phyloP scores from a whole-genome alignment of 2,113 vertebrate species.

The Oryzias woworae region DNA sequence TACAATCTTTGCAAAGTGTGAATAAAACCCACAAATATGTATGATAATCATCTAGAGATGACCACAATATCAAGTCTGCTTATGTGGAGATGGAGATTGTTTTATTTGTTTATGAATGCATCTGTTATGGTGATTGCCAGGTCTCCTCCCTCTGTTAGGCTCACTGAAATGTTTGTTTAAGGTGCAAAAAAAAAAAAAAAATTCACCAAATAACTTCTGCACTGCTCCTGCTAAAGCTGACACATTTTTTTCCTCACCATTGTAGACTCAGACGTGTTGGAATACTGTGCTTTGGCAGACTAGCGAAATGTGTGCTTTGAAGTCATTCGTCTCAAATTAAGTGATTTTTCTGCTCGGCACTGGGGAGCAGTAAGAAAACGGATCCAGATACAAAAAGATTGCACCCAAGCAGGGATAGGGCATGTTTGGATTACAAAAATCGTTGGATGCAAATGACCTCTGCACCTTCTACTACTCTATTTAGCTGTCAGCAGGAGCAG shows the following conservation, averaged over 20 bases:
- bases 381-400: slow-evolving; percentile 35
- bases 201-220: slow-evolving; percentile 61
- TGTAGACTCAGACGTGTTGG: slow-evolving; percentile 44
- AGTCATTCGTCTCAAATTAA: slow-evolving; percentile 59
- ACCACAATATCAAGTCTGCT: background rate
- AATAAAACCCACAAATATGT: slow-evolving; percentile 17
- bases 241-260: slow-evolving; percentile 50
- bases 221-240: slow-evolving; percentile 61
- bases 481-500: slow-evolving; percentile 11
- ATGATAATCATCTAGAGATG: slow-evolving; percentile 19
- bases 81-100: slow-evolving; percentile 13
- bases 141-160: slow-evolving; percentile 45
- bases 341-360: slow-evolving; percentile 31
- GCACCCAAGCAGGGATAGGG: slow-evolving; percentile 8
- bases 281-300: slow-evolving; percentile 47
- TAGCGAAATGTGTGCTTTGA: slow-evolving; percentile 44
- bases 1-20: slow-evolving; percentile 1
- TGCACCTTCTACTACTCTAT: slow-evolving; percentile 19
- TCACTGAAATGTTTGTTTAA: slow-evolving; percentile 61
- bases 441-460: slow-evolving; percentile 17
- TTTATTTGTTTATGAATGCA: slow-evolving; percentile 45
- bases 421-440: slow-evolving; percentile 16
- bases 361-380: slow-evolving; percentile 8
- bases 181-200: slow-evolving; percentile 52
- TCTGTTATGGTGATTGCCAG: slow-evolving; percentile 42